Percentiles rank a stretch among this genome's conserved stretches.
Conservation (phyloP, 1,140 invertebrate genomes). For the Pomacea maculata region DNA sequence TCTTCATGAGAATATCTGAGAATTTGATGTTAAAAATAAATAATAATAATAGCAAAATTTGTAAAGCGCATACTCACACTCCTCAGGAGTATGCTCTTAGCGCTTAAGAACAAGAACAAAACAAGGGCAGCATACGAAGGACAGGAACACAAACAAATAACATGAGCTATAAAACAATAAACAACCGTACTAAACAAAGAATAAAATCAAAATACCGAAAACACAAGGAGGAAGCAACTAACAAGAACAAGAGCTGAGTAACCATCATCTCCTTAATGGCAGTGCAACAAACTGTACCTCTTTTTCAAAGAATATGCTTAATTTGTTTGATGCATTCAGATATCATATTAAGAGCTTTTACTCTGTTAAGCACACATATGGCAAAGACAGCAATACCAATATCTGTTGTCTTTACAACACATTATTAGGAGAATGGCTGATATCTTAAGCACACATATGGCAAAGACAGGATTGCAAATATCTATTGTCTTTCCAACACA, state of each 20-base stretch:
- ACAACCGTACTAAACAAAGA: no score
- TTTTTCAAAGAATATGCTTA: neutral
- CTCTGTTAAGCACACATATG: neutral
- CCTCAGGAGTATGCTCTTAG: no score
- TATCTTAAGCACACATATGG: no score
- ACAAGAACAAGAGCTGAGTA: neutral
- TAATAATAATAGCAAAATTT: neutral
- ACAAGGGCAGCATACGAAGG: no score
- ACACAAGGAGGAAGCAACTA: no score
- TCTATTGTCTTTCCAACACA: no score
- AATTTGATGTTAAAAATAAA: neutral
- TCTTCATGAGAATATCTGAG: slow-evolving; percentile 3
- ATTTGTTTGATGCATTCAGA: neutral
- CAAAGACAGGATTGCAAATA: neutral
- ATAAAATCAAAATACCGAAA: no score
- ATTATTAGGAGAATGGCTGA: no score
- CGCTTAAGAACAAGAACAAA: no score
- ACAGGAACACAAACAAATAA: no score
- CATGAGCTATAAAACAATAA: no score
- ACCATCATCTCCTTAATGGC: neutral
- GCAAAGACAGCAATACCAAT: neutral
- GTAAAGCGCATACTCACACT: neutral
- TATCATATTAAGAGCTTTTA: neutral
- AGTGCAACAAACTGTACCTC: neutral
- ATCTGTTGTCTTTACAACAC: no score